Conservation (phyloP, 92 coral and sea anemone genomes). For the Montipora capitata region DNA sequence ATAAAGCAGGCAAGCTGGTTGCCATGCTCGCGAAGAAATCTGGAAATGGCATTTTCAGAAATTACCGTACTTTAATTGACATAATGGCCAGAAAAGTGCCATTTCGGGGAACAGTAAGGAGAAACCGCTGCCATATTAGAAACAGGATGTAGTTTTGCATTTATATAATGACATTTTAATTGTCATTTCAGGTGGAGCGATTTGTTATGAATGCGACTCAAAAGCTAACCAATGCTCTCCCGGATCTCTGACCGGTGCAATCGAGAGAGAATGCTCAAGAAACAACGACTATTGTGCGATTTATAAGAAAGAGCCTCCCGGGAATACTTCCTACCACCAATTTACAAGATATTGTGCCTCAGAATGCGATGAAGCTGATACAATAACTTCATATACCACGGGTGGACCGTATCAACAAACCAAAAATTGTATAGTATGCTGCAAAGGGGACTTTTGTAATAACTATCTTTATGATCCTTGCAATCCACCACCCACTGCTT, state of each 20-base stretch:
- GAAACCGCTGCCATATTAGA: no score
- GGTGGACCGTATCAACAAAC: not conserved
- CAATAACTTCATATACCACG: not conserved
- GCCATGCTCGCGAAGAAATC: no score
- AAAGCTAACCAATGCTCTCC: conserved; percentile 1
- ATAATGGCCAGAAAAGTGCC: no score
- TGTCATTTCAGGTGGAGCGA: conserved; percentile 31
- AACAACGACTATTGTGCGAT: conserved; percentile 10
- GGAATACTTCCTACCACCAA: conserved; percentile 18
- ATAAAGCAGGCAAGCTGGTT: no score
- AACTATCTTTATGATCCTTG: conserved; percentile 60
- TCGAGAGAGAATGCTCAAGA: not conserved
- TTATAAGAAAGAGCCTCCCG: conserved; percentile 31
- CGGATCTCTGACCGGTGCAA: not conserved
- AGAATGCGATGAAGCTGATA: not conserved
- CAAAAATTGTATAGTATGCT: conserved; percentile 65
- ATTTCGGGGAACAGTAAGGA: no score
- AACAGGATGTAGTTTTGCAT: not conserved
- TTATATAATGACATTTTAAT: not conserved
- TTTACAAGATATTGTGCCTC: conserved; percentile 31
- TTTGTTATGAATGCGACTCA: conserved; percentile 37
- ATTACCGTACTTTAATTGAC: no score
- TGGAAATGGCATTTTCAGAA: no score
- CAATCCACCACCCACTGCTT: conserved; percentile 23
- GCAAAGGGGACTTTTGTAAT: conserved; percentile 59